Conservation (phyloP, 2,113 vertebrate species). For the Falcunculus frontatus region DNA sequence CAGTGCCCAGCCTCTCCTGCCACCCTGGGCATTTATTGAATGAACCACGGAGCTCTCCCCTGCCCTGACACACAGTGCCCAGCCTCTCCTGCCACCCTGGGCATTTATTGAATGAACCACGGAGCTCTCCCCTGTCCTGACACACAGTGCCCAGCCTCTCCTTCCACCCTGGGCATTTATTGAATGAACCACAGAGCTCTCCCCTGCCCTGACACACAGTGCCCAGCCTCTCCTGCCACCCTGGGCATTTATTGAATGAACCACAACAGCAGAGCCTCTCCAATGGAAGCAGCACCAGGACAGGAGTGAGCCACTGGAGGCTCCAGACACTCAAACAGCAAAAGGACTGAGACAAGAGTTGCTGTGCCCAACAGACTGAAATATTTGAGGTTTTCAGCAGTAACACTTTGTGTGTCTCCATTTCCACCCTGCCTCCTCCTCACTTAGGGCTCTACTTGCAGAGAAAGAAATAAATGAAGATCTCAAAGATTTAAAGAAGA, state of each 20-base stretch:
- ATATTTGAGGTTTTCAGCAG: not conserved
- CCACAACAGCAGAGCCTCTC: not conserved
- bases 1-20: too few species aligned
- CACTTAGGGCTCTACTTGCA: not conserved
- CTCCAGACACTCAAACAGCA: not conserved
- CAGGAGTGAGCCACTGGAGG: rapidly evolving
- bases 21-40: too few species aligned
- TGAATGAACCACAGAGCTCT: not conserved
- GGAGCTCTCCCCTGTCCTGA: too few species aligned
- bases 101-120: too few species aligned
- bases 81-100: not conserved
- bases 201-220: not conserved
- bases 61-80: not conserved
- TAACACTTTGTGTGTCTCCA: not conserved
- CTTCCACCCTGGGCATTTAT: too few species aligned
- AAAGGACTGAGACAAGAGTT: not conserved
- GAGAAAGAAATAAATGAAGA: not conserved
- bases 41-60: too few species aligned
- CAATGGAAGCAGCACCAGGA: not conserved
- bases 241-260: not conserved
- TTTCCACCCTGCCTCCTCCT: not conserved
- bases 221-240: not conserved
- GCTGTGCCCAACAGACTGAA: not conserved
- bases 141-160: too few species aligned
- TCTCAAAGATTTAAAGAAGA: not conserved